Conservation (phyloP, 2,113 vertebrate species). For the Leptobrachium ailaonicum region DNA sequence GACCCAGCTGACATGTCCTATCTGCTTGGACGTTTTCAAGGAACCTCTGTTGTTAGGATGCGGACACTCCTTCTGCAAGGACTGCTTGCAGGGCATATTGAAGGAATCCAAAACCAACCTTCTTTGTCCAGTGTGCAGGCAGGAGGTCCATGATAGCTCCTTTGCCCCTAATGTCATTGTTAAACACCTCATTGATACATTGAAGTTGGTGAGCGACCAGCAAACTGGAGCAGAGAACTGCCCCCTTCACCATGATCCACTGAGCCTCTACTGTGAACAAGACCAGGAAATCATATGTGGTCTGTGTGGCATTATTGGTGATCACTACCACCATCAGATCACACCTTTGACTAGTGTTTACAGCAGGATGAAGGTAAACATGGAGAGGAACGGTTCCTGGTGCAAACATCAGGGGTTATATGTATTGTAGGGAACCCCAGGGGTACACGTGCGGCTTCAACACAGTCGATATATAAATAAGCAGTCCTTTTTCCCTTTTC, state of each 20-base stretch:
- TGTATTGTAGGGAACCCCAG: too few species aligned
- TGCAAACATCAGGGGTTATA: too few species aligned
- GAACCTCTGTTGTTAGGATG: conserved; percentile 80
- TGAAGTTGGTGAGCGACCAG: conserved; percentile 57
- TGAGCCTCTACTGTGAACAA: conserved; percentile 82
- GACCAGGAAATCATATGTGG: conserved; percentile 80
- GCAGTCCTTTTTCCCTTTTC: too few species aligned
- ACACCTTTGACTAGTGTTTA: conserved; percentile 71
- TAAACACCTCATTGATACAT: conserved; percentile 68
- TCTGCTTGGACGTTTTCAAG: conserved; percentile 79
- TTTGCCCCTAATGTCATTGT: conserved; percentile 71
- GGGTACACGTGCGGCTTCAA: too few species aligned
- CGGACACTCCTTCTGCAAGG: conserved; percentile 76
- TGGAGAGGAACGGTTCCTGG: neutral
- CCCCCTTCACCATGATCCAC: conserved; percentile 70
- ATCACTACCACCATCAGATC: conserved; percentile 74
- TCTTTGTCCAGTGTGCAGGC: conserved; percentile 75
- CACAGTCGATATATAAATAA: too few species aligned
- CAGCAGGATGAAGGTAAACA: conserved; percentile 79
- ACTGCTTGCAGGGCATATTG: conserved; percentile 68
- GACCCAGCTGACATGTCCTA: conserved; percentile 75
- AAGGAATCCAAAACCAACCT: conserved; percentile 60
- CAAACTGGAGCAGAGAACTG: conserved; percentile 61
- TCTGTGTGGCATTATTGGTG: conserved; percentile 78
- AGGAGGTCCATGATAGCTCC: conserved; percentile 64